Conservation (phyloP, 2,797 vertebrate species). For the Diplodus puntazzo region DNA sequence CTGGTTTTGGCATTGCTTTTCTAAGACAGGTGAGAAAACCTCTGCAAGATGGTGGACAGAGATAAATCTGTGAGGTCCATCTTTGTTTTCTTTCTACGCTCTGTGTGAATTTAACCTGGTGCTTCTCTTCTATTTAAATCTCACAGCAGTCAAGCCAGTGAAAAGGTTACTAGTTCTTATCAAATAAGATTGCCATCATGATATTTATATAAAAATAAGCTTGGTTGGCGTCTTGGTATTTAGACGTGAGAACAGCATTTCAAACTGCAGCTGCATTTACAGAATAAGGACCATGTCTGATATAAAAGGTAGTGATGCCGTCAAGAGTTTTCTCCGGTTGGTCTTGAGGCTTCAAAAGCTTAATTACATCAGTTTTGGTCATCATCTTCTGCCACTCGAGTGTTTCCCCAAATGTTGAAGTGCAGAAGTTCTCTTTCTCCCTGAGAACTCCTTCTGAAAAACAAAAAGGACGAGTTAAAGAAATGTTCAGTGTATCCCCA, state of each 20-base stretch:
- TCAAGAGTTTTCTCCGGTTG: not conserved
- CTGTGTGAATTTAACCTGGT: not conserved
- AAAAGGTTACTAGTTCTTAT: too few relatives aligned
- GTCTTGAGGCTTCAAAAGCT: not conserved
- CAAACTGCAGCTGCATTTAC: not conserved
- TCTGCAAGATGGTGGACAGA: too few relatives aligned
- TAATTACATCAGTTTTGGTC: not conserved
- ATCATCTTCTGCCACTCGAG: not conserved
- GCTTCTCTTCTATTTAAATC: not conserved
- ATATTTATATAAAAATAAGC: too few relatives aligned
- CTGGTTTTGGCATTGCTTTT: too few relatives aligned
- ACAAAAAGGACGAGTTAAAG: conserved; percentile 13
- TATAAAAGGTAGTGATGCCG: not conserved
- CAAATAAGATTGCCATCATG: too few relatives aligned
- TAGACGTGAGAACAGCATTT: too few relatives aligned
- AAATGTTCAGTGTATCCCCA: conserved; percentile 34
- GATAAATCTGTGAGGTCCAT: too few relatives aligned
- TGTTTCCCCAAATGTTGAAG: not conserved
- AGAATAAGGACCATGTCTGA: not conserved
- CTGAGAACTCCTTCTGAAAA: conserved; percentile 18
- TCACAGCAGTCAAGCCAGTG: not conserved
- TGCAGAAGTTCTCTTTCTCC: not conserved
- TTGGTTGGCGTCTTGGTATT: too few relatives aligned
- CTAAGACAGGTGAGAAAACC: too few relatives aligned
- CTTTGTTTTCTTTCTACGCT: not conserved